Base-by-base conservation (phyloP, 2,797 vertebrate genomes). In the Cyclura pinguis region DNA sequence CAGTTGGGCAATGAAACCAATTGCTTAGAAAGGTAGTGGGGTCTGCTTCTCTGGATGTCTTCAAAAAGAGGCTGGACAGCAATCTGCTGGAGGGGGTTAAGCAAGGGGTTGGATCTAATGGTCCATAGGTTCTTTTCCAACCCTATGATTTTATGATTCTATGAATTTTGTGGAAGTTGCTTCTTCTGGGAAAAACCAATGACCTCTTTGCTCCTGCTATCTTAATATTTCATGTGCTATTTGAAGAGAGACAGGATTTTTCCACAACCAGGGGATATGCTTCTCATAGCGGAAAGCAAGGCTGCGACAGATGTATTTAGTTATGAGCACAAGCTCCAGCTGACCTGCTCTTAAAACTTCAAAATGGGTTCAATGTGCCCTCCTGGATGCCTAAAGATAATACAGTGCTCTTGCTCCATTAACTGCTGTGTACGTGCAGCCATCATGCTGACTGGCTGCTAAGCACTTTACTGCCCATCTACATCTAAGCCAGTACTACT, bases 401-500 rank as follows among this genome's bases (percentile, higher is more conserved):
- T 92, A 90, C 90, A 88, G 80, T 93, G 93, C 95, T 94, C 94
- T 84, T 88, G 88, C 94, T 95, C 95, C 93, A 96, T 96, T 96
- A 95, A 94, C 93, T 96, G 95, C 94, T 93, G 94, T 90, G 73
- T 93, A 94, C 91, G 94, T 93, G 93, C 84, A 89, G 91, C 86
- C 92, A 91, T 90, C 89, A 90, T 67, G 83, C 90, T 94, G 80
- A 88, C 84, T 92, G 91, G 94, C 90, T 95, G 81, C 86, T 92
- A 92, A 96, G 95, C 93, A 81, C 92, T 95, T 93, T 95, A 94
- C 93, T 94, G 90, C 88, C 93, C 90, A 95, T 95, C 93, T 94
- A 91, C 91, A 93, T 93, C 92, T 90, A 88, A 85, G n/a, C 93
- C 90, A 91, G 92, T 93, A 94, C 91, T 94, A 93, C 95, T 96